Evolutionary conservation across 2,888 invertebrate species (phyloP).

Genomic region (Drosophila phalerata): DNA sequence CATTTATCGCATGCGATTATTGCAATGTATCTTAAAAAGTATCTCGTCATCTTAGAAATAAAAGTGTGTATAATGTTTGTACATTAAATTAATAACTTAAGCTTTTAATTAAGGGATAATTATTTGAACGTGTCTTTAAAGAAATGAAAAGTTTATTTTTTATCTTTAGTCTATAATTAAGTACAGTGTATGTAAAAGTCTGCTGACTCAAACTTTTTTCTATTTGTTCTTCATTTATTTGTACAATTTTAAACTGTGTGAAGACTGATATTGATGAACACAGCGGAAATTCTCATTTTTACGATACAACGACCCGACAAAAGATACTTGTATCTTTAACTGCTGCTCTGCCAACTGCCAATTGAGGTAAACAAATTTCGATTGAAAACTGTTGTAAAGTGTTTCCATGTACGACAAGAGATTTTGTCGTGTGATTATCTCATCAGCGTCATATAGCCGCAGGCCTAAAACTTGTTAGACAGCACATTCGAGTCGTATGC

Average conservation of each 20-base stretch:
- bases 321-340: conserved; percentile 23
- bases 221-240: conserved; percentile 21
- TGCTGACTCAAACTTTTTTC: not conserved
- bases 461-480: conserved; percentile 47
- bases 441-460: conserved; percentile 62
- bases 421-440: conserved; percentile 74
- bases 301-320: conserved; percentile 5
- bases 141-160: not conserved
- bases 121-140: not conserved
- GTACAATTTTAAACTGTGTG: conserved; percentile 18
- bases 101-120: not conserved
- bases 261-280: conserved; percentile 38
- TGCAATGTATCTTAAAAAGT: not conserved
- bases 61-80: not conserved
- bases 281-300: conserved; percentile 42
- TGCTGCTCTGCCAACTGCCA: conserved; percentile 8
- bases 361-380: conserved; percentile 12
- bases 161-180: not conserved
- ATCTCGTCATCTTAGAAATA: not conserved
- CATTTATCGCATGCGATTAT: conserved; percentile 11
- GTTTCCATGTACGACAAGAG: conserved; percentile 69
- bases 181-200: not conserved
- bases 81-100: not conserved
- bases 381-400: conserved; percentile 46
- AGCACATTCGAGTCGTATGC: conserved; percentile 34